Conservation (phyloP, 2,888 invertebrate genomes). For the Andrena marginata region DNA sequence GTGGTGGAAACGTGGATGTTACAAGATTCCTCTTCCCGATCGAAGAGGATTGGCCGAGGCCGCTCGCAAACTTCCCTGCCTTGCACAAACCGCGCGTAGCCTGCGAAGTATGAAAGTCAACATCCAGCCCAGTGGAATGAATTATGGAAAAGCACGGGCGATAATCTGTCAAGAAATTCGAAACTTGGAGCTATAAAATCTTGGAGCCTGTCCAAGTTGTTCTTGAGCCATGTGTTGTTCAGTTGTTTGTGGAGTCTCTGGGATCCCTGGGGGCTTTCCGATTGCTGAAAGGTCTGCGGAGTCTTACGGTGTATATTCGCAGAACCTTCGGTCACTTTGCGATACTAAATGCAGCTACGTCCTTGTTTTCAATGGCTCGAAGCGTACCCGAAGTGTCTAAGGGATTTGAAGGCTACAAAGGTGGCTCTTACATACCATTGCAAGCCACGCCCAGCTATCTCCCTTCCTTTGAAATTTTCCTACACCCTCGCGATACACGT, state of each 20-base stretch:
- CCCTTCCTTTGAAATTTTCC: neutral
- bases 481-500: neutral
- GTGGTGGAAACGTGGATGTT: slow-evolving; percentile 1
- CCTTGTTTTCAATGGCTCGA: too few species aligned
- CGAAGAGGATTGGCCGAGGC: slow-evolving; percentile 17
- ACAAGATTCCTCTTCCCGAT: slow-evolving; percentile 18
- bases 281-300: too few species aligned
- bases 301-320: too few species aligned
- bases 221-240: neutral
- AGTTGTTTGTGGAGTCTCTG: too few species aligned
- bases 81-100: neutral
- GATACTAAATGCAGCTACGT: too few species aligned
- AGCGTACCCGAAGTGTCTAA: too few species aligned
- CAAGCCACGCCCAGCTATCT: too few species aligned
- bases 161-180: neutral
- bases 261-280: too few species aligned
- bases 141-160: neutral
- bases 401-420: too few species aligned
- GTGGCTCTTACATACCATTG: too few species aligned
- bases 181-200: too few species aligned
- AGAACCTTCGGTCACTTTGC: too few species aligned
- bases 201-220: neutral
- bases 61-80: neutral
- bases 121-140: neutral
- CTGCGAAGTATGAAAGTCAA: neutral